Conservation (phyloP, 2,113 vertebrate species). For the Cryptomyrus ogoouensis region DNA sequence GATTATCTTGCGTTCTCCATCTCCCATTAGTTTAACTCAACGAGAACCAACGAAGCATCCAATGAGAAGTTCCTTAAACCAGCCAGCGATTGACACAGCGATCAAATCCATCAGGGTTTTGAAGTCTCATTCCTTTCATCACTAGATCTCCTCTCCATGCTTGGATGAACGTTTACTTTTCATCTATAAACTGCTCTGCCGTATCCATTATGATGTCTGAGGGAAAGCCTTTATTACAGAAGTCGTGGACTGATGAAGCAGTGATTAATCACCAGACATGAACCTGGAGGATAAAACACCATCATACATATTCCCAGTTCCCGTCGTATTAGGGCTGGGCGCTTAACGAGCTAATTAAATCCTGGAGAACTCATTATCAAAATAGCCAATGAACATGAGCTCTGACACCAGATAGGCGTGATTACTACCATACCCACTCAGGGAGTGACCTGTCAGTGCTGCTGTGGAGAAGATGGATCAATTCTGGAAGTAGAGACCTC, state of each 20-base stretch:
- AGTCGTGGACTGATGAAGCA: slow-evolving; percentile 16
- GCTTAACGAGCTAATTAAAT: slow-evolving; percentile 29
- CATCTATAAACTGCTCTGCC: background rate
- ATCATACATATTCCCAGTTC: slow-evolving; percentile 25
- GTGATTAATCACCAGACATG: slow-evolving; percentile 34
- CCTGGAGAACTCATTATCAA: slow-evolving; percentile 28
- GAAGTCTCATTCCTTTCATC: background rate
- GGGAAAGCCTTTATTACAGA: slow-evolving; percentile 20
- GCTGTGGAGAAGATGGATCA: slow-evolving; percentile 36
- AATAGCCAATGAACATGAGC: slow-evolving; percentile 32
- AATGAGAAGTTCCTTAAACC: background rate
- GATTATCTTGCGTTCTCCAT: background rate
- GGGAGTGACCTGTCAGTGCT: slow-evolving; percentile 10
- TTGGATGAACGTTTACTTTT: background rate
- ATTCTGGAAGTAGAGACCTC: background rate
- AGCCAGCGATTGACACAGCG: background rate
- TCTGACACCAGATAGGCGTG: slow-evolving; percentile 34
- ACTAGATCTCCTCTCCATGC: background rate
- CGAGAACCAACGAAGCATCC: background rate
- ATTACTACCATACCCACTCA: slow-evolving; percentile 21
- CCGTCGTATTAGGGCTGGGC: slow-evolving; percentile 17
- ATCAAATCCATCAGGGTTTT: background rate
- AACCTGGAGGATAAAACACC: slow-evolving; percentile 32
- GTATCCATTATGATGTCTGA: background rate
- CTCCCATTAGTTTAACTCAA: background rate